Base-by-base conservation (phyloP, 2,797 vertebrate genomes). In the Lutjanus campechanus region DNA sequence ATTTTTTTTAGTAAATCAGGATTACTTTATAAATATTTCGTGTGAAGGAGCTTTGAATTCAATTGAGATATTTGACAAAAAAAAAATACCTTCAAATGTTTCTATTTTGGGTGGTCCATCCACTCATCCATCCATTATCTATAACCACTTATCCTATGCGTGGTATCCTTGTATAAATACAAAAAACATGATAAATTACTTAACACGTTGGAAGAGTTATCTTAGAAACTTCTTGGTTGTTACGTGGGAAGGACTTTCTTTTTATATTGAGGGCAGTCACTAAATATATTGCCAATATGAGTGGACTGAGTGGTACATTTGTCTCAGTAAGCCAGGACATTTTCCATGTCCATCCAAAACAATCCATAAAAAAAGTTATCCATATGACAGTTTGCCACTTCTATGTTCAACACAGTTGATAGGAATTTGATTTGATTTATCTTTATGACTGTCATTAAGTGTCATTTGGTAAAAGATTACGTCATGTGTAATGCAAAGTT, bases 1-100 rank as follows among this genome's bases (percentile, higher is more conserved):
- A 74, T 79, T 75, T 82, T 76, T 73, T 66, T 73, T 74, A 47
- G 40, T 17, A 74, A 53, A 44, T 76, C 62, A 47, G 54, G 29
- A 79, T 76, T 36, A 54, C 16, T 54, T 54, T 25, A 59, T 62
- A 55, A 43, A 74, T 78, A 53, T 75, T 75, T 73, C 9, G 67
- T 59, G 43, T 47, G 11, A 3, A 8, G 17, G 25, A 29, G 1
- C 20, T 12, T 10, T 41, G 44, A 69, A 53, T 81, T 49, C 20
- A 59, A 10, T 41, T 25, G 1, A 62, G 22, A 25, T 9, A 5
- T 16, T 11, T 51, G 8, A 44, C 11, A 47, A 10, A 17, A 8
- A 11, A 7, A 41, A 49, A 47, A 40, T 7, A 51, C 36, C 19
- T 25, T 22, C 7, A 55, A 20, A 78, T 55, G 10, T 54, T 40